These are phyloP conservation scores for Nomada fabriciana DNA, from an alignment of 2,888 invertebrate species.

Conservation along the genomic window DNA sequence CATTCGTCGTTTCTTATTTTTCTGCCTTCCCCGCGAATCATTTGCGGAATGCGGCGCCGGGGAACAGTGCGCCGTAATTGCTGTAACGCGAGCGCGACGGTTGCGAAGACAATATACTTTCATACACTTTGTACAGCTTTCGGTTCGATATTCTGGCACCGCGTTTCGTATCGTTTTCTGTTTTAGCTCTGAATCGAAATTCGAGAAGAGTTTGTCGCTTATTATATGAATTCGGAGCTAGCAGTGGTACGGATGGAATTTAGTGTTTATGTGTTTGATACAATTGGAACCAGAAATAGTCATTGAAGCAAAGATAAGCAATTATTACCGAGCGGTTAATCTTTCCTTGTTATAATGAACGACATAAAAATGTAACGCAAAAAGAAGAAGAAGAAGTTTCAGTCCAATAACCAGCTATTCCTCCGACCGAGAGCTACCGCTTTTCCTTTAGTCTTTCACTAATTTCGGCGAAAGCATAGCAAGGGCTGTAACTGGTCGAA, in stretches of 20 bases:
- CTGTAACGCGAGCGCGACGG: slow-evolving; percentile 5
- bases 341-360: slow-evolving; percentile 52
- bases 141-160: neutral
- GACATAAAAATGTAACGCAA: slow-evolving; percentile 47
- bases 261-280: no score
- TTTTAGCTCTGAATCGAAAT: no score
- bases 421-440: slow-evolving; percentile 28
- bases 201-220: no score
- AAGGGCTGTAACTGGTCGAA: slow-evolving; percentile 67
- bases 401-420: slow-evolving; percentile 33
- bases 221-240: no score
- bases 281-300: no score
- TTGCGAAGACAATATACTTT: neutral
- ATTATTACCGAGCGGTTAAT: slow-evolving; percentile 30
- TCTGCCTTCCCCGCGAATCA: slow-evolving; percentile 37
- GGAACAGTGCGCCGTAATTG: slow-evolving; percentile 22
- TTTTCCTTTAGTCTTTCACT: slow-evolving; percentile 50
- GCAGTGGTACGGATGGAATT: no score
- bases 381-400: slow-evolving; percentile 39
- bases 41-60: slow-evolving; percentile 35
- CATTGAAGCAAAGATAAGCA: neutral
- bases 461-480: slow-evolving; percentile 62
- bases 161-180: neutral
- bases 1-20: slow-evolving; percentile 42
- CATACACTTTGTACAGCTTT: neutral